phyloP scores from a whole-genome alignment of 2,888 invertebrate species.

The Zygothrica quintamaculata region DNA sequence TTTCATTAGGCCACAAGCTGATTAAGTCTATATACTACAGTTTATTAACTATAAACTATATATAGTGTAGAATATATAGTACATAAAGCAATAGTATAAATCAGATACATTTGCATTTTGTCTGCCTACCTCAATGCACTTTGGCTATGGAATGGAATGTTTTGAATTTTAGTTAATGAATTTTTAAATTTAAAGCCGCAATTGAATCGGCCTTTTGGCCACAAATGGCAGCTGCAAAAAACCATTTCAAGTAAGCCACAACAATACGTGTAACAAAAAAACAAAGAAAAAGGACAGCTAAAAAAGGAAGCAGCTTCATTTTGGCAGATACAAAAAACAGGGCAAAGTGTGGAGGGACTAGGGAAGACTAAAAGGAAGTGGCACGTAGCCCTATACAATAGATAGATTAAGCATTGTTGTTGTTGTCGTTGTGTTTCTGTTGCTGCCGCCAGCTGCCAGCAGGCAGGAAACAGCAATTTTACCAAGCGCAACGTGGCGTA shows the following conservation, averaged over 20 bases:
- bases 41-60: constrained; percentile 15
- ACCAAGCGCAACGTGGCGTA: constrained; percentile 54
- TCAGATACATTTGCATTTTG: background rate
- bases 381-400: constrained; percentile 49
- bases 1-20: background rate
- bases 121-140: constrained; percentile 35
- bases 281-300: constrained; percentile 5
- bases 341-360: background rate
- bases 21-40: background rate
- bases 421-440: constrained; percentile 32
- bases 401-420: constrained; percentile 65
- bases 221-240: constrained; percentile 21
- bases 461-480: constrained; percentile 52
- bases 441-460: constrained; percentile 24
- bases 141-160: constrained; percentile 2
- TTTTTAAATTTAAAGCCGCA: constrained; percentile 33
- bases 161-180: constrained; percentile 38
- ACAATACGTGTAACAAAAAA: constrained; percentile 1
- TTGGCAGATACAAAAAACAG: background rate
- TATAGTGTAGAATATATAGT: constrained; percentile 2
- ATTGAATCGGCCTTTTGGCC: constrained; percentile 13
- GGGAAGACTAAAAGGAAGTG: background rate
- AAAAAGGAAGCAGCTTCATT: constrained; percentile 20
- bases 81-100: no score
- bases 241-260: constrained; percentile 21